phyloP scores from a whole-genome alignment of 1,140 invertebrate genomes.

The Rhyacophila brunnea region DNA sequence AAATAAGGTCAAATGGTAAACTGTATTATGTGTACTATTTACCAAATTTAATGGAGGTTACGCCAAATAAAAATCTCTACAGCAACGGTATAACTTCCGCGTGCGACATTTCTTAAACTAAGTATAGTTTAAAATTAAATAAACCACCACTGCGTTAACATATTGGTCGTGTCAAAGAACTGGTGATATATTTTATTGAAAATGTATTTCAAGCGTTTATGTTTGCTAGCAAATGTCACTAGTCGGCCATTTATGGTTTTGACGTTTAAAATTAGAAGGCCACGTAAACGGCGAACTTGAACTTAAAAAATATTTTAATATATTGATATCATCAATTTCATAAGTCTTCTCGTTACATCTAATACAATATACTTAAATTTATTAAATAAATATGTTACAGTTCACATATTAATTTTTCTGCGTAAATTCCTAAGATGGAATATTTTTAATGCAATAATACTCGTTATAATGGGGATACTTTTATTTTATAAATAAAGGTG shows the following conservation, averaged over 20 bases:
- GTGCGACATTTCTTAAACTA: not conserved
- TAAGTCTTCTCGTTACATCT: too few species aligned
- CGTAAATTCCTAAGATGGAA: too few species aligned
- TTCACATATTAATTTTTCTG: too few species aligned
- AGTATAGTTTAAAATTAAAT: not conserved
- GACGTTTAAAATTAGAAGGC: slow-evolving; percentile 28
- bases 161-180: slow-evolving; percentile 7
- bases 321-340: too few species aligned
- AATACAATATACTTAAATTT: too few species aligned
- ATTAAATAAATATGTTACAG: too few species aligned
- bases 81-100: not conserved
- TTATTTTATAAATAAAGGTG: too few species aligned
- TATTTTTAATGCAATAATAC: too few species aligned
- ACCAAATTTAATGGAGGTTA: slow-evolving; percentile 26
- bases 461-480: too few species aligned
- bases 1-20: slow-evolving; percentile 30
- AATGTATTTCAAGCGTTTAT: slow-evolving; percentile 24
- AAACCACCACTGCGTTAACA: not conserved
- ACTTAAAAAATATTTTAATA: too few species aligned
- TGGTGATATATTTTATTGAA: slow-evolving; percentile 1
- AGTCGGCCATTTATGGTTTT: slow-evolving; percentile 28
- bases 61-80: slow-evolving; percentile 6
- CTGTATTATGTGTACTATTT: slow-evolving; percentile 5
- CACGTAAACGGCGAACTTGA: slow-evolving; percentile 29
- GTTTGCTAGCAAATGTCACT: slow-evolving; percentile 28